Evolutionary conservation across 2,113 vertebrate genomes (phyloP), one percentile per base, ranked within the genome.

Genomic region (Spheniscus mendiculus): DNA sequence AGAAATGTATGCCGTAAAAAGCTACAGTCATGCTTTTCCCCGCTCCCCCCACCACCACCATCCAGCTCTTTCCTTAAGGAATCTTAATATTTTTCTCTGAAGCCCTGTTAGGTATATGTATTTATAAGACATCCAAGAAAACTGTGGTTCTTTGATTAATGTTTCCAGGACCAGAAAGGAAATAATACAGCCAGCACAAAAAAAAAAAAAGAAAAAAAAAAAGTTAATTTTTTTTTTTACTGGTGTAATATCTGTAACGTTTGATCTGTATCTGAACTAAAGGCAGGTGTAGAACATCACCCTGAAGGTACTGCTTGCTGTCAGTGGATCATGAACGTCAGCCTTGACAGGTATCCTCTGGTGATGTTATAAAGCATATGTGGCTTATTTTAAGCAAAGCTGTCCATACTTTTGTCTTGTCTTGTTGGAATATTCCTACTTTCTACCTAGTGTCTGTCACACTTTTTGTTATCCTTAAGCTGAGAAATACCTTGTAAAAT

Each of bases 331-430:
- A 15, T 38, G 67, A 83, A 36, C 59, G 38, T 72, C 56, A 78
- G 45, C 32, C 30, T 74, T 97, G 79, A 97, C 79, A 95, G 44
- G 69, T 82, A 67, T 91, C 52, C 23, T 96, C 82, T 80, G 32
- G 63, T 91, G 80, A 52, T 55, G 22, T 74, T 74, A 74, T 34
- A 73, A 82, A 92, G 89, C 36, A 21, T 72, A 47, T 73, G 62
- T 55, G 14, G 34, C 61, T 89, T 71, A 63, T 92, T 97, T 94
- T 91, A 72, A 85, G 76, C 58, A 87, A 87, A 84, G 20, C 27
- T 94, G 65, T 59, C 79, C 58, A 34, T 92, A 44, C 20, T 52
- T 91, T 49, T 59, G 23, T 83, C 50, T 83, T 89, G 47, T 85
- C 69, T 62, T 91, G 25, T 86, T 91, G 44, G 38, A 83, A 59